Evolutionary conservation across 37 sponge, comb jelly and placozoan species (phyloP).

Genomic region (Hexactinellida sp.): DNA sequence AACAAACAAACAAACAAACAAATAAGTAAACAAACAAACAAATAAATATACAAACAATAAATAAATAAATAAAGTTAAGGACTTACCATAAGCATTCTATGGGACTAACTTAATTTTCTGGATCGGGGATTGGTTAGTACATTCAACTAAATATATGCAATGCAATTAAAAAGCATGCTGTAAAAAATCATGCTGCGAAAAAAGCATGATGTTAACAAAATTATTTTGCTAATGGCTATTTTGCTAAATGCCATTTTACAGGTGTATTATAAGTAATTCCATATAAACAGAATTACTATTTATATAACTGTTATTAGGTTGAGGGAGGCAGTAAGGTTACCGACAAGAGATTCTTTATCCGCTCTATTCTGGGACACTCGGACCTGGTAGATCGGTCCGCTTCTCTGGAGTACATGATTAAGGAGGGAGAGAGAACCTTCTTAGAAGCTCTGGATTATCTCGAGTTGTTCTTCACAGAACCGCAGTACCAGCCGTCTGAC

Average conservation of each 20-base stretch:
- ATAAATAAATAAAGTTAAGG: too few species aligned
- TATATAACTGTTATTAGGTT: conserved; percentile 26
- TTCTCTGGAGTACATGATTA: conserved; percentile 82
- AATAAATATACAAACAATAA: too few species aligned
- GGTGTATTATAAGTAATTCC: neutral
- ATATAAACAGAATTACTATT: neutral
- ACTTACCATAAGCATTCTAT: too few species aligned
- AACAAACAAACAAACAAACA: too few species aligned
- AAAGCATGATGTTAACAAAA: too few species aligned
- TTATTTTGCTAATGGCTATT: too few species aligned
- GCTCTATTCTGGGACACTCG: conserved; percentile 81
- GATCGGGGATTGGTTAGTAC: neutral
- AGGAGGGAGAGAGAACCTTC: conserved; percentile 86
- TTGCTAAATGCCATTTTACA: too few species aligned
- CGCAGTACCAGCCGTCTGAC: conserved; percentile 58
- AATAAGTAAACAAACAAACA: too few species aligned
- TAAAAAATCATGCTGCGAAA: too few species aligned
- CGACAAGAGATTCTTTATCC: conserved; percentile 77
- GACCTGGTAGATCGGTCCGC: conserved; percentile 80
- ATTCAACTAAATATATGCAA: too few species aligned
- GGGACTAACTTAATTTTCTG: too few species aligned
- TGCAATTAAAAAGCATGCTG: too few species aligned
- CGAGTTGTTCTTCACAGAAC: conserved; percentile 65
- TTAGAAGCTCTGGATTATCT: conserved; percentile 86
- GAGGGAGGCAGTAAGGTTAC: conserved; percentile 46